Evolutionary conservation across 2,113 vertebrate genomes (phyloP).

Genomic region (Pristiophorus japonicus): DNA sequence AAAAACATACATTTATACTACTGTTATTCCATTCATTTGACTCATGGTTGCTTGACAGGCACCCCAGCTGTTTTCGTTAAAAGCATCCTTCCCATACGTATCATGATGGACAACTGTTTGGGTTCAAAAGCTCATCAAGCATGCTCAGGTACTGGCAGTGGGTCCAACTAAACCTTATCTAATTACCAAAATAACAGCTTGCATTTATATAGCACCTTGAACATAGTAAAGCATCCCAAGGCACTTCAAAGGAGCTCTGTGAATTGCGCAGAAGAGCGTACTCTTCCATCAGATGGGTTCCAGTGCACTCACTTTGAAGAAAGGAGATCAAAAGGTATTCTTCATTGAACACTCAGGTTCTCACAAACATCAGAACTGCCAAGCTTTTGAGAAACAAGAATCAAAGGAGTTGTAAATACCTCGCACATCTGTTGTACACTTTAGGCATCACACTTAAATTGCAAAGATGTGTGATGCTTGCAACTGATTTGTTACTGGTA

Average conservation of each 20-base stretch:
- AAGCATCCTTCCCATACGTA: slow-evolving; percentile 43
- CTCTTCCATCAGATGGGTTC: not conserved
- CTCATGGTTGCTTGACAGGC: not conserved
- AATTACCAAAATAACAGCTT: not conserved
- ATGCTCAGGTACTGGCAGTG: slow-evolving; percentile 40
- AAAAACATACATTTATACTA: not conserved
- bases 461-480: not conserved
- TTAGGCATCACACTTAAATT: not conserved
- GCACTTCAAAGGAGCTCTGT: not conserved
- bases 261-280: not conserved
- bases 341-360: too few species aligned
- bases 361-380: too few species aligned
- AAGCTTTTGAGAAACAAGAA: too few species aligned
- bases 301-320: not conserved
- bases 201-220: not conserved
- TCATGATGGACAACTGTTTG: slow-evolving; percentile 25
- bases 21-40: not conserved
- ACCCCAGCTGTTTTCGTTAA: slow-evolving; percentile 38
- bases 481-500: too few species aligned
- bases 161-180: not conserved
- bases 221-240: not conserved
- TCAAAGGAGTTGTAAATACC: too few species aligned
- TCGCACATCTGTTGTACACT: not conserved
- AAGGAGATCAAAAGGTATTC: too few species aligned
- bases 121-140: slow-evolving; percentile 43